These are phyloP conservation scores for Ecliptopera silaceata DNA, from an alignment of 2,888 invertebrate species.

Conservation along the genomic window DNA sequence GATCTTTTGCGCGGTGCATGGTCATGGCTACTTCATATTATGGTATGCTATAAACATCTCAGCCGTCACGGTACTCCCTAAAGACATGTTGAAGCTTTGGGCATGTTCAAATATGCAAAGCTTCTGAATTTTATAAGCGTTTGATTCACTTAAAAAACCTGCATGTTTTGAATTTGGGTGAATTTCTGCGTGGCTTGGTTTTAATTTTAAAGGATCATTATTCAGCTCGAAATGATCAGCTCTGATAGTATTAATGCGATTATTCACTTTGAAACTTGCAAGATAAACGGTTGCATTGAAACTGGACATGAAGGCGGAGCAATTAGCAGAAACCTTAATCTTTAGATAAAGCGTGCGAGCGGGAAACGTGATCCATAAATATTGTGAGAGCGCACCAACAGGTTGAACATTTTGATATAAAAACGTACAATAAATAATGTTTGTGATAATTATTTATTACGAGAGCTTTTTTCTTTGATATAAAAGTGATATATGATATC, in stretches of 20 bases:
- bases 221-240: conserved; percentile 11
- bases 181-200: background rate
- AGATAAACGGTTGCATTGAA: conserved; percentile 37
- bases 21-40: background rate
- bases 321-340: conserved; percentile 40
- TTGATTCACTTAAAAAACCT: background rate
- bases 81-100: background rate
- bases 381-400: conserved; percentile 28
- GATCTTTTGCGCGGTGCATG: conserved; percentile 2
- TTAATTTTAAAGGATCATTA: background rate
- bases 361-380: conserved; percentile 41
- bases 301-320: conserved; percentile 33
- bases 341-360: conserved; percentile 34
- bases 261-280: conserved; percentile 27
- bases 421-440: conserved; percentile 26
- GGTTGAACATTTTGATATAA: conserved; percentile 28
- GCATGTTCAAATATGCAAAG: background rate
- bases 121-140: background rate
- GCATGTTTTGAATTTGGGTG: background rate
- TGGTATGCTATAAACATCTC: background rate
- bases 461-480: conserved; percentile 5
- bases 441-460: conserved; percentile 16
- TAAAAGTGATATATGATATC: background rate
- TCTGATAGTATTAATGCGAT: conserved; percentile 18
- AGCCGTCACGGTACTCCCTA: background rate